Evolutionary conservation across 2,797 vertebrate genomes (phyloP), one percentile per base, ranked within the genome.

Genomic region (Phataginus tetradactyla): DNA sequence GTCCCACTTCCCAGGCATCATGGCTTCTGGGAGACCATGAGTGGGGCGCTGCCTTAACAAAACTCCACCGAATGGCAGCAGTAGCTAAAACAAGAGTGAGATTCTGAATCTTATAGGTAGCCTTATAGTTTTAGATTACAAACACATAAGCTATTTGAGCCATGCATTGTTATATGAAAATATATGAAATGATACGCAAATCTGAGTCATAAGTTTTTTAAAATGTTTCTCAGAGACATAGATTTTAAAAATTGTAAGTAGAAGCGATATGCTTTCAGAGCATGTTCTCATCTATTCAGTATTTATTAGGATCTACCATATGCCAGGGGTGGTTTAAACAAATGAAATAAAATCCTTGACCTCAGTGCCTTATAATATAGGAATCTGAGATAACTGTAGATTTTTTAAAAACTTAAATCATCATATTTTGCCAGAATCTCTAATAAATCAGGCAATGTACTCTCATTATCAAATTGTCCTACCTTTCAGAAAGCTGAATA

Each of bases 191-290:
- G 45, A 45, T 45, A 45, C 0, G 45, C 45, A 45, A 59, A 78
- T 90, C 20, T 71, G 23, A 91, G 69, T 86, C 63, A 20, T 84
- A 57, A 34, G 12, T 57, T 95, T 95, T 90, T 9, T 29, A 93
- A 95, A 75, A 42, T 53, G 63, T 25, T 2, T 78, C 39, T 53
- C 37, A 93, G 55, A 94, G 61, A 90, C 13, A 86, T 39, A 53
- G 39, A 7, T 88, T 96, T 95, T 78, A 32, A 21, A 72, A 80
- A 75, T 32, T 63, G 18, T 94, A 92, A 85, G 51, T 27, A 63
- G 61, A 77, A 64, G 45, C 42, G 29, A 72, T 80, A 61, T 83
- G 45, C 37, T 95, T 92, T 88, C 63, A 94, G 85, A 87, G 32
- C 17, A 68, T 72, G 18, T 42, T 61, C 39, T 95, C 45, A 20